Base-by-base conservation (phyloP, 2,113 vertebrate species). In the Holacanthus passer region DNA sequence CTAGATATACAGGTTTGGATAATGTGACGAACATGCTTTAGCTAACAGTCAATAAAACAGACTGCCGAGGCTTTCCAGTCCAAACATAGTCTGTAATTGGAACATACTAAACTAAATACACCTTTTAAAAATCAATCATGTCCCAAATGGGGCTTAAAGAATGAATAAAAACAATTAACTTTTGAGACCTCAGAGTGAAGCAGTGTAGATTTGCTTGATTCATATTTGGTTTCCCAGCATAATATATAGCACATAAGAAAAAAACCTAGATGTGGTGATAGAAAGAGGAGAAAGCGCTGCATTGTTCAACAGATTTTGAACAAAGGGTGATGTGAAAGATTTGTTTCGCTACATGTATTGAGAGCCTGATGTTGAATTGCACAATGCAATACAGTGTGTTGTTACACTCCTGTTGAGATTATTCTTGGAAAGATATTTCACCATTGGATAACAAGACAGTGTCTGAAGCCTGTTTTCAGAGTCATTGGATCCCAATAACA, bases 401-500 rank as follows among this genome's bases (percentile, higher is more conserved):
- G 69, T 60, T 70, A 11, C 41, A 53, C 65, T 53, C 10, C 8
- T 22, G 7, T 41, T 45, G 60, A 37, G 7, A 32, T 76, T 69
- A 63, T 81, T 67, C 17, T 43, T 70, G 31, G 47, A 75, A 73
- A 56, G 65, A 4, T 71, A 50, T 79, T 76, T 10, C 32, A 43
- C 9, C 27, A 41, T 32, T 73, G 37, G n/a, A 69, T 85, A 58
- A 74, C 45, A 77, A 59, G 55, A 77, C 37, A 41, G 32, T 41
- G 60, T 53, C 65, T 52, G 24, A 65, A 48, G 20, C 20, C 35
- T 47, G n/a, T 68, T 59, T 79, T 52, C 35, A 47, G 59, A 63
- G 82, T 69, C 75, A 74, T 74, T 68, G 41, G 62, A 82, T 78
- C 59, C 17, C 52, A 50, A 12, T 63, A 58, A 66, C 41, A 19